Evolutionary conservation across 2,888 invertebrate genomes (phyloP).

Genomic region (Rhagonycha lutea): DNA sequence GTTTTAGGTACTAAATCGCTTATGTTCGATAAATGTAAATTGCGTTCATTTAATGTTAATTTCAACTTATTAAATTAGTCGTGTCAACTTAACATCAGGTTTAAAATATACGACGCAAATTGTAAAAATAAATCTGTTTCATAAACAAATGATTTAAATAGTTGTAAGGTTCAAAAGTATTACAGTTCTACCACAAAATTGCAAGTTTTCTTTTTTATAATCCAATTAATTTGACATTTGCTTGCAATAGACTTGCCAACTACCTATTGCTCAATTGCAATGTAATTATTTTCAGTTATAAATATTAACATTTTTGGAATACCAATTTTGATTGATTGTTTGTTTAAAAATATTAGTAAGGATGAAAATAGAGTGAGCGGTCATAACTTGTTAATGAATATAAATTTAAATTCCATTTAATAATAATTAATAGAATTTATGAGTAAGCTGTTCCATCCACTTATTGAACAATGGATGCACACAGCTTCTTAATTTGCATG

Average conservation of each 20-base stretch:
- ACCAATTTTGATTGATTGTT: background rate
- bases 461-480: background rate
- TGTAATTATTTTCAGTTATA: background rate
- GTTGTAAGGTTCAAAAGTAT: background rate
- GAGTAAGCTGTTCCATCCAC: background rate
- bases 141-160: background rate
- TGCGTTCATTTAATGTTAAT: background rate
- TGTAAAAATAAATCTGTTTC: background rate
- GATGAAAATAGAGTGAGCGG: background rate
- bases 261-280: background rate
- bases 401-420: background rate
- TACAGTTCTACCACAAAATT: background rate
- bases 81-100: background rate
- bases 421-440: background rate
- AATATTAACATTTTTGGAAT: background rate
- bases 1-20: background rate
- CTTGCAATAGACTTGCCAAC: background rate
- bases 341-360: background rate
- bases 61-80: background rate
- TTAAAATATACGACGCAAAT: background rate
- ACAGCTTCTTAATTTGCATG: background rate
- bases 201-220: background rate
- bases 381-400: background rate
- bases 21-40: background rate
- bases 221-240: background rate